Conservation (phyloP, 2,797 vertebrate genomes). For the Gadopsis bispinosus region DNA sequence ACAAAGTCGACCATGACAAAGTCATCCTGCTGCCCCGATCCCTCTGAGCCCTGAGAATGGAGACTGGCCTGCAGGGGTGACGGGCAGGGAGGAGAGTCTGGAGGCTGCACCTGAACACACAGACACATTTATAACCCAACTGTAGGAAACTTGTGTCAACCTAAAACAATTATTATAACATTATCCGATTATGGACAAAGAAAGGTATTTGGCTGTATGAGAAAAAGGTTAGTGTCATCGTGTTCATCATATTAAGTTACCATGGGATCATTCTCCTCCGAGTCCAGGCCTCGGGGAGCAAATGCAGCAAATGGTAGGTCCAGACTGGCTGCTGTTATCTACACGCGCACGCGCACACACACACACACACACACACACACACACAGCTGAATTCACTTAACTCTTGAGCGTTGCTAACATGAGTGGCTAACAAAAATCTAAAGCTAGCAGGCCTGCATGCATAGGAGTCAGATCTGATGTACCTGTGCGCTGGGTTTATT, state of each 20-base stretch:
- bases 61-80: constrained; percentile 95
- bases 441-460: no score
- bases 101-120: constrained; percentile 88
- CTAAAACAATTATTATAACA: background rate
- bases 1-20: constrained; percentile 99
- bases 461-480: background rate
- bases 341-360: constrained; percentile 20
- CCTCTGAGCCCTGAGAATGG: constrained; percentile 92
- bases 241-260: constrained; percentile 77
- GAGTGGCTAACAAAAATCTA: background rate
- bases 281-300: constrained; percentile 91
- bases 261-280: constrained; percentile 95
- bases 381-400: background rate
- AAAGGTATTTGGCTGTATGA: background rate
- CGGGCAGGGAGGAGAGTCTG: constrained; percentile 88
- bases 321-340: constrained; percentile 93
- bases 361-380: background rate
- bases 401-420: background rate
- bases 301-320: constrained; percentile 99
- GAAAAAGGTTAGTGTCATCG: background rate
- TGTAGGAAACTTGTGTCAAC: background rate
- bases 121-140: background rate
- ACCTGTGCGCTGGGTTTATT: constrained; percentile 91
- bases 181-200: background rate
- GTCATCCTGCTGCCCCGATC: constrained; percentile 92